These are phyloP conservation scores for Pogonomyrmex californicus DNA, from an alignment of 1,140 invertebrate genomes.

Conservation along the genomic window DNA sequence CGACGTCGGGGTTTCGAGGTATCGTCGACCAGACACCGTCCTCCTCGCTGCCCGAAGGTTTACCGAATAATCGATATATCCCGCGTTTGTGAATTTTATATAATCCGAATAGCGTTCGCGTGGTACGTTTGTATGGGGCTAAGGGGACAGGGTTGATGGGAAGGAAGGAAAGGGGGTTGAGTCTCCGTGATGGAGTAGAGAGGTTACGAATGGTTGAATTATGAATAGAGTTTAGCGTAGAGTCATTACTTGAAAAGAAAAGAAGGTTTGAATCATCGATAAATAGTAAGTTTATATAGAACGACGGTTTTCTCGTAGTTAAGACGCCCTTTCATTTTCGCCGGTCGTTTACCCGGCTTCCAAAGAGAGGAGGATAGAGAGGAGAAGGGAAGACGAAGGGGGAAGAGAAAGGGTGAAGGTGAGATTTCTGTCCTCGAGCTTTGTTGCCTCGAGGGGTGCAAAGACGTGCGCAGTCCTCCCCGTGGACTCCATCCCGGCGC, in stretches of 20 bases:
- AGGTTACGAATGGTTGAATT: constrained; percentile 86
- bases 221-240: constrained; percentile 86
- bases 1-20: background rate
- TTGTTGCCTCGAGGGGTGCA: constrained; percentile 56
- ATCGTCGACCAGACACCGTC: constrained; percentile 14
- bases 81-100: constrained; percentile 74
- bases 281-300: constrained; percentile 72
- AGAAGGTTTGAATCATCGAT: constrained; percentile 76
- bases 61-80: constrained; percentile 68
- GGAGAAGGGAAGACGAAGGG: no score
- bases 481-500: constrained; percentile 31
- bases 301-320: constrained; percentile 73
- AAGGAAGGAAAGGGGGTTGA: background rate
- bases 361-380: constrained; percentile 56
- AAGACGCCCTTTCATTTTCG: constrained; percentile 69
- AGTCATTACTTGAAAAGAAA: constrained; percentile 76
- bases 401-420: background rate
- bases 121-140: constrained; percentile 60
- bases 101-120: constrained; percentile 70
- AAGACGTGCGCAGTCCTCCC: background rate
- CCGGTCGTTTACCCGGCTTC: constrained; percentile 61
- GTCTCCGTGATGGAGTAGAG: constrained; percentile 64
- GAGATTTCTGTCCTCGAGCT: constrained; percentile 62
- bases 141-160: constrained; percentile 5
- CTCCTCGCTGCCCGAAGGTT: background rate